phyloP scores from a whole-genome alignment of 2,888 invertebrate species.

The Junonia oenone region DNA sequence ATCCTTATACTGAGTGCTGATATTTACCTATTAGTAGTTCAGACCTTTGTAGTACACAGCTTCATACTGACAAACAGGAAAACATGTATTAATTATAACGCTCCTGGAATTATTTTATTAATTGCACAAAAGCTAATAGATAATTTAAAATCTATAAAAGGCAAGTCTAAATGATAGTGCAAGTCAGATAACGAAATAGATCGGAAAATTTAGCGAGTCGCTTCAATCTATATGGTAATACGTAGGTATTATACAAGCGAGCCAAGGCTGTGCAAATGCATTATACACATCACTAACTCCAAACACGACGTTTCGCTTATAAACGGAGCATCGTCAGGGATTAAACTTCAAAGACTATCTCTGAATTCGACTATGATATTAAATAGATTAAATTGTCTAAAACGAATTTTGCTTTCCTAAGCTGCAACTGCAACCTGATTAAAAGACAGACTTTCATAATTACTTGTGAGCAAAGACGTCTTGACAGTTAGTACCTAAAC shows the following conservation, averaged over 20 bases:
- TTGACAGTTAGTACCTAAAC: neutral
- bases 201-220: neutral
- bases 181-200: neutral
- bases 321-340: conserved; percentile 1
- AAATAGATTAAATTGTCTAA: neutral
- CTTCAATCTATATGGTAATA: conserved; percentile 15
- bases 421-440: neutral
- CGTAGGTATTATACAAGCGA: neutral
- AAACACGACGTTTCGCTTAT: conserved; percentile 10
- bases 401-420: neutral
- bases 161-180: neutral
- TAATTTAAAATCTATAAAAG: neutral
- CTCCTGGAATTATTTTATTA: no score
- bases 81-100: no score
- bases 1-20: no score
- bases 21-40: no score
- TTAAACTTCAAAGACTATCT: conserved; percentile 1
- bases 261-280: conserved; percentile 6
- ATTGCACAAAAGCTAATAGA: no score
- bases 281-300: conserved; percentile 12
- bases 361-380: neutral
- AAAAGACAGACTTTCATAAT: neutral
- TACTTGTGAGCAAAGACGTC: neutral
- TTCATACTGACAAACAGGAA: no score
- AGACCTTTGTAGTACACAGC: no score